Evolutionary conservation across 2,797 vertebrate genomes (phyloP), one percentile per base, ranked within the genome.

Genomic region (Poecile montanus): DNA sequence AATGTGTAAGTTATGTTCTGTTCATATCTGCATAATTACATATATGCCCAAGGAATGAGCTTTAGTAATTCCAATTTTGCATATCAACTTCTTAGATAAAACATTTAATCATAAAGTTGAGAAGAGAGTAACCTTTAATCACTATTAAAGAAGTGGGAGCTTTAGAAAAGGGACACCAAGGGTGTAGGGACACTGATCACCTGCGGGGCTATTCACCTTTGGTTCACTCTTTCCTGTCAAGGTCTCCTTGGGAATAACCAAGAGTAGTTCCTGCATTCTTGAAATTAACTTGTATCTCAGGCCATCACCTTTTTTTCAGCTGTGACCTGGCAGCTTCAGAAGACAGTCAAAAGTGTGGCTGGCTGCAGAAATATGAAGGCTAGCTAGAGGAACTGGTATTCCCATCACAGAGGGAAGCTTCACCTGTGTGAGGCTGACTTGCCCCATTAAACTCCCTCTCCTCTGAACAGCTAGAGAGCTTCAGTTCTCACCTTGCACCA

Each of bases 11-110:
- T 85, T 93, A 56, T 16, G 8, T 81, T 92, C 65, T 66, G 47
- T 81, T 95, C 29, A n/a, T 78, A 88, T 89, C 44, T 73, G 51
- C 20, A 44, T 88, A 94, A 95, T 92, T 93, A 53, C 11, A 34
- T 53, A 57, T 72, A 19, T 16, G 68, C 61, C 32, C 23, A 57
- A 92, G 87, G 47, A 92, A 70, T 16, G 14, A 91, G 51, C 21
- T 92, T 77, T 53, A 57, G 6, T 54, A 74, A 27, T 87, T 93
- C 58, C 32, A 53, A 38, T 91, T 90, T 58, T 80, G 68, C 73
- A 56, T 93, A 87, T 82, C 81, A 75, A 85, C 85, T 86, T 92
- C 29, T 83, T 85, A 81, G 16, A 44, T 78, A 85, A 75, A 91
- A 60, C 13, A 40, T 70, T 84, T 88, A 85, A 73, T 62, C 25